phyloP scores from a whole-genome alignment of 2,797 vertebrate species.

The Eulemur rubriventer region DNA sequence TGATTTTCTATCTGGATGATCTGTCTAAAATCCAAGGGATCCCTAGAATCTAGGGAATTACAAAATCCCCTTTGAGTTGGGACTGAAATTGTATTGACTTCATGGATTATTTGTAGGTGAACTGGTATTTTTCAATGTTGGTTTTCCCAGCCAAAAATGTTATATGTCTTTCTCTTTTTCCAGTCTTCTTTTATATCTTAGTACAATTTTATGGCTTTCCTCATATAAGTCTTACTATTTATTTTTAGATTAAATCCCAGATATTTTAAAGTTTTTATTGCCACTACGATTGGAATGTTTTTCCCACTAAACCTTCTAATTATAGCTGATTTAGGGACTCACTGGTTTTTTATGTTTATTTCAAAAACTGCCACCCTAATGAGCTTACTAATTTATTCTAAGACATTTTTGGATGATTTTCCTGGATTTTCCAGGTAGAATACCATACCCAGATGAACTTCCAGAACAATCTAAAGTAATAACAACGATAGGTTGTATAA shows the following conservation, averaged over 20 bases:
- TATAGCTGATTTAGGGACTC: background rate
- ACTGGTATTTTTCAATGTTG: background rate
- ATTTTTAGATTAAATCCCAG: constrained; percentile 24
- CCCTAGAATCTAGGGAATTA: background rate
- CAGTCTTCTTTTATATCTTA: background rate
- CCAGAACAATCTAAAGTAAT: background rate
- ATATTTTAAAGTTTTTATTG: background rate
- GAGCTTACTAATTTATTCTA: background rate
- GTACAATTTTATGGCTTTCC: background rate
- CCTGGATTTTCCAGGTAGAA: background rate
- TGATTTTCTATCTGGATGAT: background rate
- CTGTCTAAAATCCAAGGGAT: background rate
- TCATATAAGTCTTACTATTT: background rate
- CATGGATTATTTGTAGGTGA: background rate
- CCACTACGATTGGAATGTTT: background rate
- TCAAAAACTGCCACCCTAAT: background rate
- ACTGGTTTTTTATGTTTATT: background rate
- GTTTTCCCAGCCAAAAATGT: background rate
- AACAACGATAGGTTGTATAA: background rate
- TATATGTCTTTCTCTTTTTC: background rate
- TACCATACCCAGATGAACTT: background rate
- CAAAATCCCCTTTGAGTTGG: constrained; percentile 18
- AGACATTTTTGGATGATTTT: background rate
- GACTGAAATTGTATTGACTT: background rate
- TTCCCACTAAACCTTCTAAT: background rate